Evolutionary conservation across 2,113 vertebrate genomes (phyloP).

Genomic region (Hydrochoerus hydrochaeris): DNA sequence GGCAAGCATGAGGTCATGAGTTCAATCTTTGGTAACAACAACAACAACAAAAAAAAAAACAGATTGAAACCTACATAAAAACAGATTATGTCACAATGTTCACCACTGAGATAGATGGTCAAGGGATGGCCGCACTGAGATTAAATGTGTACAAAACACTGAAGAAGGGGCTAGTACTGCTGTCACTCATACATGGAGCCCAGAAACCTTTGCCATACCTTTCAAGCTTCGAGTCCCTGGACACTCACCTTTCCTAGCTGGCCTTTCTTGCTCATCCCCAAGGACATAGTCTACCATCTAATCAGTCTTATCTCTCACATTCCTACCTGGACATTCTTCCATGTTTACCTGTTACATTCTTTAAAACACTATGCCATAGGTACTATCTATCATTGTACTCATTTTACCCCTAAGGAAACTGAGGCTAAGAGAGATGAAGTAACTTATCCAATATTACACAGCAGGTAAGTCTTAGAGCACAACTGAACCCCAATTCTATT

Average conservation of each 20-base stretch:
- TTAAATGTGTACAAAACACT: conserved; percentile 1
- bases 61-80: background rate
- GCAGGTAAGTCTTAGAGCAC: background rate
- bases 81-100: background rate
- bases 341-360: background rate
- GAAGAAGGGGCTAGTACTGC: background rate
- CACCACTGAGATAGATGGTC: background rate
- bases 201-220: background rate
- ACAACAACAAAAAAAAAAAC: no score
- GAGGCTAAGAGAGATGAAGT: background rate
- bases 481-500: background rate
- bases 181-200: background rate
- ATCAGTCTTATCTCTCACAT: background rate
- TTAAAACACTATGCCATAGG: background rate
- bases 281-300: background rate
- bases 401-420: conserved; percentile 2
- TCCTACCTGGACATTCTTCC: background rate
- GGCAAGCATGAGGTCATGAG: no score
- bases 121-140: background rate
- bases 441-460: background rate
- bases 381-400: background rate
- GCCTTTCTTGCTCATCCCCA: background rate
- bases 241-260: background rate
- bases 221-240: background rate
- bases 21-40: no score